phyloP scores from a whole-genome alignment of 2,888 invertebrate species.

The Ophion obscuratus region DNA sequence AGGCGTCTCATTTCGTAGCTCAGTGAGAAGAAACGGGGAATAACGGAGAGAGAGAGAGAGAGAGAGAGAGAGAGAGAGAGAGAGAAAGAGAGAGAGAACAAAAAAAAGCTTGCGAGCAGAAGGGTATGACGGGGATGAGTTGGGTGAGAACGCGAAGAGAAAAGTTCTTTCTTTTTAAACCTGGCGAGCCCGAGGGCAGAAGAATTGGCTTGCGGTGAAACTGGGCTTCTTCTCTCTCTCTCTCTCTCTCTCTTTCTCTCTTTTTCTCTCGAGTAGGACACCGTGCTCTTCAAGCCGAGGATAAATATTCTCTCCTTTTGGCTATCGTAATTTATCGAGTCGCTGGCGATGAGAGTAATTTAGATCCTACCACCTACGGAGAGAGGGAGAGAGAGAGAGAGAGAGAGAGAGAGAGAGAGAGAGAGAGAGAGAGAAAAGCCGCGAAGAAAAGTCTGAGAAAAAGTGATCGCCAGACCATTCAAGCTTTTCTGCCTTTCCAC shows the following conservation, averaged over 20 bases:
- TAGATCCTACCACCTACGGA: constrained; percentile 50
- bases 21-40: not conserved
- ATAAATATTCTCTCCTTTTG: constrained; percentile 73
- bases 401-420: constrained; percentile 2
- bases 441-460: constrained; percentile 35
- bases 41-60: not conserved
- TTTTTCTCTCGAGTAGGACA: not conserved
- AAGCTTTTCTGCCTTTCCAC: constrained; percentile 14
- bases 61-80: constrained; percentile 2
- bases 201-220: constrained; percentile 74
- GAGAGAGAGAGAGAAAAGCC: not conserved
- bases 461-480: constrained; percentile 36
- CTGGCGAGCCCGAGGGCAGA: constrained; percentile 56
- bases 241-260: constrained; percentile 14
- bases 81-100: not conserved
- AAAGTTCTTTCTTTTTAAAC: constrained; percentile 45
- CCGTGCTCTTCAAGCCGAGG: constrained; percentile 40
- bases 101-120: not conserved
- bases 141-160: constrained; percentile 38
- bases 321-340: constrained; percentile 76
- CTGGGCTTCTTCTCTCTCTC: constrained; percentile 16
- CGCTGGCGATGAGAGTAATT: constrained; percentile 68
- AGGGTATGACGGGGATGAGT: constrained; percentile 31
- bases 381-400: not conserved
- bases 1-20: constrained; percentile 58